Conservation (phyloP, 2,888 invertebrate genomes). For the Acanthosepion pharaonis region DNA sequence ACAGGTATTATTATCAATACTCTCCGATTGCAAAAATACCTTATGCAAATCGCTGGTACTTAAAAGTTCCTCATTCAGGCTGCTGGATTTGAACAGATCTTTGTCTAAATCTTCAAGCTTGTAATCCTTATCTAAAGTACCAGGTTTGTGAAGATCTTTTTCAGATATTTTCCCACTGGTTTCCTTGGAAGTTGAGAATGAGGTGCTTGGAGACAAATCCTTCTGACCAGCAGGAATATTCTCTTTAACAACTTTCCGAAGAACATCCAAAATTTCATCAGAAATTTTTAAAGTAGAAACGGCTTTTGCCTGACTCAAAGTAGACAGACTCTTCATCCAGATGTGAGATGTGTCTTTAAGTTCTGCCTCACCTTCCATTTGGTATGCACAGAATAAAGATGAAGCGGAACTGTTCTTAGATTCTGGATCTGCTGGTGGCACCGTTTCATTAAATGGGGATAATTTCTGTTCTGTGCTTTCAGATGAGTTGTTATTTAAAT, state of each 20-base stretch:
- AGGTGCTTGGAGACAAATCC: neutral
- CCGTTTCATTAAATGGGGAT: neutral
- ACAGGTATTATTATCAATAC: no score
- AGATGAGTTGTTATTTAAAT: neutral
- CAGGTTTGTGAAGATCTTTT: neutral
- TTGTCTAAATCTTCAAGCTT: neutral
- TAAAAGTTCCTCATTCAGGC: neutral
- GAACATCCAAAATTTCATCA: conserved; percentile 21
- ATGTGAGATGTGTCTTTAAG: neutral
- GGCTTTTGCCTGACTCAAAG: conserved; percentile 33
- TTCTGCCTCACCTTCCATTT: neutral
- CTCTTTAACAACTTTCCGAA: conserved; percentile 42
- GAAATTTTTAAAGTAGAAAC: neutral
- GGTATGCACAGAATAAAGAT: neutral
- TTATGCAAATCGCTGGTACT: neutral
- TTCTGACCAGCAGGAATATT: conserved; percentile 13
- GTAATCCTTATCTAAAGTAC: neutral
- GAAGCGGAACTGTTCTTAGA: neutral
- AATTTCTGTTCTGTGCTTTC: neutral
- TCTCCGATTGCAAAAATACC: neutral
- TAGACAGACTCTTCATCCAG: conserved; percentile 41
- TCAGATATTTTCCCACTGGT: neutral
- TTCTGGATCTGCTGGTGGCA: neutral
- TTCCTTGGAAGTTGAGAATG: neutral
- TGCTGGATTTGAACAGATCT: neutral